Evolutionary conservation across 2,888 invertebrate species (phyloP).

Genomic region (Phyllotreta cruciferae): DNA sequence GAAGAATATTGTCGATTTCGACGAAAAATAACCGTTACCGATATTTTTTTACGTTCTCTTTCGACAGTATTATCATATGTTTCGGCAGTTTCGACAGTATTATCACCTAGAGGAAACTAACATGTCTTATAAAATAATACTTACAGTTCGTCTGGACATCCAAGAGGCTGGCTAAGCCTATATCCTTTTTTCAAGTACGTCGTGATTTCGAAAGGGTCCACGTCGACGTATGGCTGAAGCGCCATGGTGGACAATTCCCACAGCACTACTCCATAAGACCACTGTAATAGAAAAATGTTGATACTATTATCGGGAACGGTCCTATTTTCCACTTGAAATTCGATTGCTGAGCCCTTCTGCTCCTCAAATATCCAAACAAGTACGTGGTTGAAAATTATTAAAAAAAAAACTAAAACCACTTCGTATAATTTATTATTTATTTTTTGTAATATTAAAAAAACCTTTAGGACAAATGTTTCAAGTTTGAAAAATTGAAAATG

Average conservation of each 20-base stretch:
- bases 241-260: conserved; percentile 94
- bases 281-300: conserved; percentile 63
- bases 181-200: conserved; percentile 88
- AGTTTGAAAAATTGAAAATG: too few relatives aligned
- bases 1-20: neutral
- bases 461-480: too few relatives aligned
- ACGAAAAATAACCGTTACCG: neutral
- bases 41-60: neutral
- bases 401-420: too few relatives aligned
- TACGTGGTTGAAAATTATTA: too few relatives aligned
- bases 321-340: neutral
- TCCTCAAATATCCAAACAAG: too few relatives aligned
- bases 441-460: too few relatives aligned
- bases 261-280: conserved; percentile 93
- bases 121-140: conserved; percentile 56
- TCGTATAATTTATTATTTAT: too few relatives aligned
- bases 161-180: conserved; percentile 87
- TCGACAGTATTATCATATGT: neutral
- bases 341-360: too few relatives aligned
- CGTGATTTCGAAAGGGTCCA: conserved; percentile 92
- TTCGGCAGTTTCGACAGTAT: too few relatives aligned
- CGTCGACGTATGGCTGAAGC: conserved; percentile 87
- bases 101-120: too few relatives aligned
- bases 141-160: conserved; percentile 96
- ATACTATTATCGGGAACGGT: neutral